Percentiles rank a stretch among this genome's conserved stretches.
Evolutionary conservation across 1,140 invertebrate genomes (phyloP).

Genomic region (Platyscapa corneri): DNA sequence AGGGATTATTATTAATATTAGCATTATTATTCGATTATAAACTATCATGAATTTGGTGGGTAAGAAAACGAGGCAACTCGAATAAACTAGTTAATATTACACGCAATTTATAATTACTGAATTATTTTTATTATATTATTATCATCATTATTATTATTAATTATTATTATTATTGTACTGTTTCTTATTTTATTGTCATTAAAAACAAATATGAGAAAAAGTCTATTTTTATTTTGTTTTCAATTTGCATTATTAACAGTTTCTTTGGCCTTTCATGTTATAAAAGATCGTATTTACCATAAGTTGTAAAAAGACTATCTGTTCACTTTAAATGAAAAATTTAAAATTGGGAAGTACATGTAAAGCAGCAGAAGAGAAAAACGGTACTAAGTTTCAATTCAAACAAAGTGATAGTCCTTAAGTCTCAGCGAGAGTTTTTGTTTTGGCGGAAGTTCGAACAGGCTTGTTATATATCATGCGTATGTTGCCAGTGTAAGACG

Average conservation of each 20-base stretch:
- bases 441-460: slow-evolving; percentile 46
- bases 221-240: slow-evolving; percentile 55
- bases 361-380: slow-evolving; percentile 39
- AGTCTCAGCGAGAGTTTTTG: slow-evolving; percentile 41
- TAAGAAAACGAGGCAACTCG: slow-evolving; percentile 57
- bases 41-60: slow-evolving; percentile 68
- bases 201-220: slow-evolving; percentile 67
- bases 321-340: slow-evolving; percentile 47
- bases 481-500: slow-evolving; percentile 52
- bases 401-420: slow-evolving; percentile 48
- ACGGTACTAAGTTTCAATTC: slow-evolving; percentile 55
- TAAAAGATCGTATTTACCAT: slow-evolving; percentile 51
- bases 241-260: slow-evolving; percentile 48
- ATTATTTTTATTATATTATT: slow-evolving; percentile 68
- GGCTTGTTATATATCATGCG: slow-evolving; percentile 53
- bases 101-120: slow-evolving; percentile 65
- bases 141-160: slow-evolving; percentile 62
- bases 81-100: slow-evolving; percentile 58
- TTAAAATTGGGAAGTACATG: slow-evolving; percentile 42
- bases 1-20: slow-evolving; percentile 66
- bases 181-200: slow-evolving; percentile 73
- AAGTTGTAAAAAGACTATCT: slow-evolving; percentile 47
- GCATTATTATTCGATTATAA: slow-evolving; percentile 67
- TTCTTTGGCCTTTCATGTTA: slow-evolving; percentile 45
- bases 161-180: slow-evolving; percentile 70